Percentiles rank a stretch among this genome's conserved stretches.
Evolutionary conservation across 2,888 invertebrate species (phyloP).

Genomic region (Tiliacea aurago): DNA sequence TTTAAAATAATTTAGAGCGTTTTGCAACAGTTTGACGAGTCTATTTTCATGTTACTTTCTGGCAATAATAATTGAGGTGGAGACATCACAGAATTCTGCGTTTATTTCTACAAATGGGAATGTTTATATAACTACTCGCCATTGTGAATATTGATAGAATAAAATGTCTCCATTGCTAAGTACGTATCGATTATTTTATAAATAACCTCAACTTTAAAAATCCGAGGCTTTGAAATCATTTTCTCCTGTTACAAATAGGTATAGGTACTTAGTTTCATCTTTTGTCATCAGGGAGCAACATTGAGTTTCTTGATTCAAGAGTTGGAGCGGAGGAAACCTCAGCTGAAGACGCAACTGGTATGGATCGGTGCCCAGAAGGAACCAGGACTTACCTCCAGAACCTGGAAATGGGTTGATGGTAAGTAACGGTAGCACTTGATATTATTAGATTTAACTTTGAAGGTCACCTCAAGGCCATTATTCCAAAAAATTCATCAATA

Average conservation of each 20-base stretch:
- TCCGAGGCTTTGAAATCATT: constrained; percentile 1
- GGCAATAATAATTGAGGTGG: background rate
- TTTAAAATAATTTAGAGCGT: background rate
- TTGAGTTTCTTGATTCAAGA: constrained; percentile 94
- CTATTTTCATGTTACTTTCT: background rate
- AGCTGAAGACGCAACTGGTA: constrained; percentile 95
- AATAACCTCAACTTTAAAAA: background rate
- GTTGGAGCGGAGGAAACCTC: constrained; percentile 94
- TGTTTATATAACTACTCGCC: background rate
- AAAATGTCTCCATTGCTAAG: too few species aligned
- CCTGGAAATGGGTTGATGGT: constrained; percentile 98
- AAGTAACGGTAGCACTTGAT: constrained; percentile 61
- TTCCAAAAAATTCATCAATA: background rate
- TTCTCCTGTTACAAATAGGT: background rate
- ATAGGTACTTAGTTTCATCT: background rate
- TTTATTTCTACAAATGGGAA: constrained; percentile 8
- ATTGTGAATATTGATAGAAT: too few species aligned
- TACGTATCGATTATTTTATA: background rate
- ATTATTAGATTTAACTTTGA: background rate
- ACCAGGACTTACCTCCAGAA: constrained; percentile 94
- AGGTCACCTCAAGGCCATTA: background rate
- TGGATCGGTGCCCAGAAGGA: constrained; percentile 98
- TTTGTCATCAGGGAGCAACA: constrained; percentile 88
- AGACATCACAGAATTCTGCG: background rate
- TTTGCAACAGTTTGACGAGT: background rate